Evolutionary conservation across 2,888 invertebrate genomes (phyloP), one percentile per base, ranked within the genome.

Genomic region (Bellardia pandia): DNA sequence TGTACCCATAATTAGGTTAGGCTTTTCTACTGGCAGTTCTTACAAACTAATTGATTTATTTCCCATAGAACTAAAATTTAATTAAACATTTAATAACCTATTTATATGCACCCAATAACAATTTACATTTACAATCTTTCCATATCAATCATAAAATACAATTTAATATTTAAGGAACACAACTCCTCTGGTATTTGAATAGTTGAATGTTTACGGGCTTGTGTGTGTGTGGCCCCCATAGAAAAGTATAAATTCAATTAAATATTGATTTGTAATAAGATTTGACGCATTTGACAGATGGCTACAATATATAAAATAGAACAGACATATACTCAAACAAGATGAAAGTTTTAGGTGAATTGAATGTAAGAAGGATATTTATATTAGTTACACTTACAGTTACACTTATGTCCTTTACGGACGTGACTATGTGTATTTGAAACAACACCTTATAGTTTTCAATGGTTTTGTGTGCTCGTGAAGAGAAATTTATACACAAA

Each of bases 181-280:
- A 82, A 51, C 23, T 68, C 45, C 53, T n/a, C 3, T n/a, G n/a
- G n/a, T 8, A 37, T 14, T 13, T 62, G n/a, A 2, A 14, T 16
- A 40, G 5, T 11, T 3, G 53, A 37, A 9, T 75, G 42, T 45
- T 1, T 33, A 0, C 11, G 11, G 6, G 11, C 1, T 62, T 69
- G 68, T 48, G 30, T 23, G 30, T 23, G 11, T 48, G 30, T 68
- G 40, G 11, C n/a, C 68, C 30, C 30, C n/a, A 83, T 69, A 37
- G 62, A 66, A 84, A 77, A 79, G 53, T 78, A 85, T 69, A 79
- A 71, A 83, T 83, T 79, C 79, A 86, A 86, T 83, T 86, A 83
- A 86, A 83, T 86, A 86, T 83, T 83, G 86, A 86, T 83, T 83
- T 83, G 78, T 79, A 71, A 83, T 83, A 83, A 78, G 42, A 86